Conservation (phyloP, 2,888 invertebrate species). For the Cerastoderma edule region DNA sequence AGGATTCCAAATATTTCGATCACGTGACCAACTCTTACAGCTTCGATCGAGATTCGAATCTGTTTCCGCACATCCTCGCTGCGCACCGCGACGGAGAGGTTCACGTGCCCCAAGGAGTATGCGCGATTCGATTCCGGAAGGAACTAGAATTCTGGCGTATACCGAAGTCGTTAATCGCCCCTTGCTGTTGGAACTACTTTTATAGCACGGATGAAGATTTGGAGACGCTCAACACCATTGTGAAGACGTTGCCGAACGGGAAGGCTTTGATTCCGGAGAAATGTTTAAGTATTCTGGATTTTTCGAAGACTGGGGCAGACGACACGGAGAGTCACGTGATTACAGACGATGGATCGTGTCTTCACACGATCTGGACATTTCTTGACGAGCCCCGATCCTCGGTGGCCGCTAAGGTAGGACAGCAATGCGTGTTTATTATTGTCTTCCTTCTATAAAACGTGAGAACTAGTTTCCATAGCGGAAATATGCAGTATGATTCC, state of each 20-base stretch:
- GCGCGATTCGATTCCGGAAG: constrained; percentile 11
- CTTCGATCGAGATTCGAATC: constrained; percentile 10
- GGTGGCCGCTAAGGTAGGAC: constrained; percentile 1
- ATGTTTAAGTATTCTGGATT: background rate
- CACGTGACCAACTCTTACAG: background rate
- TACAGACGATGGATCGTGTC: background rate
- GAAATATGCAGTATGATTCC: too few relatives aligned
- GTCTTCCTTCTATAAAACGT: background rate
- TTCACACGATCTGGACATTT: constrained; percentile 9
- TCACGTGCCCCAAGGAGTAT: constrained; percentile 2
- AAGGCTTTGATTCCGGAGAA: background rate
- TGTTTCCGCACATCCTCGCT: constrained; percentile 17
- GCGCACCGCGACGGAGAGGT: constrained; percentile 8
- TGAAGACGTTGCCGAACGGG: background rate
- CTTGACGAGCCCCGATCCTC: constrained; percentile 13
- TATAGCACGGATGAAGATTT: background rate
- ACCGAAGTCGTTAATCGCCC: constrained; percentile 8
- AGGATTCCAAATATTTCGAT: constrained; percentile 1
- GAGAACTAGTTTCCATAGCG: background rate
- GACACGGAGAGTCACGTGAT: too few relatives aligned
- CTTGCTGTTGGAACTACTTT: constrained; percentile 17
- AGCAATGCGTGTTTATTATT: too few relatives aligned
- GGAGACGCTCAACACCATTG: background rate
- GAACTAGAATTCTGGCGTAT: constrained; percentile 13
- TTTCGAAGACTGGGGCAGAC: background rate